Percentiles rank a stretch among this genome's conserved stretches.
Conservation (phyloP, 2,888 invertebrate genomes). For the Cryptus viduatorius region DNA sequence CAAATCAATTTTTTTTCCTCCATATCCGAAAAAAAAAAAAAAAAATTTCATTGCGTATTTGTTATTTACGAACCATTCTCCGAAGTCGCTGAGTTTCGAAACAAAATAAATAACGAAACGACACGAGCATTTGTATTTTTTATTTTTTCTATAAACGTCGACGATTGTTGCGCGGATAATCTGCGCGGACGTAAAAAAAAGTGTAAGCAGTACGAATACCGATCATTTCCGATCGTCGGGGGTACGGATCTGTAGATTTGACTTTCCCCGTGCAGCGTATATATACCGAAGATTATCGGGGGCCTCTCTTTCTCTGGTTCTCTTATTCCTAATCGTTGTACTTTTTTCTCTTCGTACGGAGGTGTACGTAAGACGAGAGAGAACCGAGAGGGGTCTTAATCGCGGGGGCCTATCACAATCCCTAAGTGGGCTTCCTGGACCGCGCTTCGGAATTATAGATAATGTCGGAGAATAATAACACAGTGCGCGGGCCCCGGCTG, state of each 20-base stretch:
- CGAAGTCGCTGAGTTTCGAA: too few relatives aligned
- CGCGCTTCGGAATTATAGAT: constrained; percentile 84
- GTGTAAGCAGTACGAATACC: not conserved
- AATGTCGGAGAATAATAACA: constrained; percentile 85
- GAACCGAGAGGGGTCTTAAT: constrained; percentile 80
- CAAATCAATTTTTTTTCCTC: too few relatives aligned
- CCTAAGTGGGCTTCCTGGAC: constrained; percentile 85
- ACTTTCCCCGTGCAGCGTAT: not conserved
- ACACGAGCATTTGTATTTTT: too few relatives aligned
- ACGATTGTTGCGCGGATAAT: too few relatives aligned
- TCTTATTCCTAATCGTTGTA: constrained; percentile 35
- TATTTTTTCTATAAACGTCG: too few relatives aligned
- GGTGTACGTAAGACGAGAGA: constrained; percentile 75
- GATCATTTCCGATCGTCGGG: constrained; percentile 8
- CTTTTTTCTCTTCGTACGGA: constrained; percentile 61
- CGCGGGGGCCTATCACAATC: constrained; percentile 84
- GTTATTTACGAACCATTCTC: too few relatives aligned
- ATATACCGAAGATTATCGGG: constrained; percentile 15
- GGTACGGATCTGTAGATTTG: not conserved
- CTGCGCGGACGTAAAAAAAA: not conserved
- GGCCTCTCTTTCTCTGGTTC: constrained; percentile 25
- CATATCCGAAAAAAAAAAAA: too few relatives aligned
- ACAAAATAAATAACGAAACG: too few relatives aligned
- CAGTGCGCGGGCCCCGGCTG: constrained; percentile 80
- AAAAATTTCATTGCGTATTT: too few relatives aligned